phyloP scores from a whole-genome alignment of 2,797 vertebrate genomes.

The Florisuga fusca region DNA sequence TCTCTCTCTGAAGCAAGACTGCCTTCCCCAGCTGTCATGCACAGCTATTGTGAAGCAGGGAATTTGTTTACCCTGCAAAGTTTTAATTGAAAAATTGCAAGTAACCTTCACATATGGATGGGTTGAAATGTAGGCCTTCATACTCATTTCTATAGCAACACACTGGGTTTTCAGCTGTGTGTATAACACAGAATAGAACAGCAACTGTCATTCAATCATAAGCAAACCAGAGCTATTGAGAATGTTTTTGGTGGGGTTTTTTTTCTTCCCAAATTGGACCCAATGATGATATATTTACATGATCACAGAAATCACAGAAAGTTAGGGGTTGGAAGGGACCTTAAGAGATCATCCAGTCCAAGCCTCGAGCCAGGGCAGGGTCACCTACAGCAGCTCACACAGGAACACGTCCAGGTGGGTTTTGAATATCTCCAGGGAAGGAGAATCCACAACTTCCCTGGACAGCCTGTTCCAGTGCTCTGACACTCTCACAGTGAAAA shows the following conservation, averaged over 20 bases:
- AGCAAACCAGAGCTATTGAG: neutral
- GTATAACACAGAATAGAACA: neutral
- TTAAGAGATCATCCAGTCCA: too few species aligned
- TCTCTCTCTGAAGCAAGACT: neutral
- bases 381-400: too few species aligned
- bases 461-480: too few species aligned
- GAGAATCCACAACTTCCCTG: too few species aligned
- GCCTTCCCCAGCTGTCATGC: neutral
- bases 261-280: neutral
- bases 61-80: neutral
- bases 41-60: neutral
- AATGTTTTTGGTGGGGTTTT: neutral
- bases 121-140: neutral
- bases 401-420: too few species aligned
- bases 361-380: too few species aligned
- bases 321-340: too few species aligned
- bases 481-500: too few species aligned
- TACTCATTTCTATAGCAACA: neutral
- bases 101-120: neutral
- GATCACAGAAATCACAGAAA: too few species aligned
- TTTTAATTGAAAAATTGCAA: neutral
- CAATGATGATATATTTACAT: neutral
- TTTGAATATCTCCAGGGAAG: too few species aligned
- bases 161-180: neutral
- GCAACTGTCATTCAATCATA: neutral